Conservation (phyloP, 2,797 vertebrate species). For the Mycteria americana region DNA sequence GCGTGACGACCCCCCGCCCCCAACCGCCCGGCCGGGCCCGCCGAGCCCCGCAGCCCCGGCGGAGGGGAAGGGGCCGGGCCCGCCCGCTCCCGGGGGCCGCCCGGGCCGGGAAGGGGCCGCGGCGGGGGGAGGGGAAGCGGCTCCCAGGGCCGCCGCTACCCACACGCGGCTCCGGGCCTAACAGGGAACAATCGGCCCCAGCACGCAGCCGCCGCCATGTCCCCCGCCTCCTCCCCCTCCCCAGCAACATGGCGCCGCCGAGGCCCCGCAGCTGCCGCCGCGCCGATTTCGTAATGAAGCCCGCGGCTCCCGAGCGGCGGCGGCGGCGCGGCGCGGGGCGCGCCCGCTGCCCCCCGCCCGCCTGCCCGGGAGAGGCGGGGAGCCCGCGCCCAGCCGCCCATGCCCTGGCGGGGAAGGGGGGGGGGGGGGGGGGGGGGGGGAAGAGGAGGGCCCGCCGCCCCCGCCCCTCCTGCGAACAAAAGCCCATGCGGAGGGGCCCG, state of each 20-base stretch:
- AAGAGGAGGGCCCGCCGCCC: not conserved
- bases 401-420: not conserved
- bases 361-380: not conserved
- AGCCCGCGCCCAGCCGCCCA: not conserved
- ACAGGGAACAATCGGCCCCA: conserved; percentile 76
- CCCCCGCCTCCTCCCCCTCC: conserved; percentile 73
- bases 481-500: conserved; percentile 59
- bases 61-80: not conserved
- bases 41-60: not conserved
- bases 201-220: conserved; percentile 78
- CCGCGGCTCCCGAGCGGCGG: not conserved
- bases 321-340: not conserved
- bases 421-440: no score
- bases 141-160: not conserved
- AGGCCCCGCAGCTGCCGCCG: conserved; percentile 48
- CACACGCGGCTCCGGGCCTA: conserved; percentile 75
- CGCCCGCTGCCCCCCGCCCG: not conserved
- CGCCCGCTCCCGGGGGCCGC: not conserved
- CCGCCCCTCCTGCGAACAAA: conserved; percentile 62
- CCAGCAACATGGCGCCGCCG: conserved; percentile 73
- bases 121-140: not conserved
- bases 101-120: not conserved
- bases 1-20: conserved; percentile 39
- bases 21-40: conserved; percentile 63
- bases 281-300: conserved; percentile 38